These are phyloP conservation scores for Calliopsis andreniformis DNA, from an alignment of 1,140 invertebrate species.

Conservation along the genomic window DNA sequence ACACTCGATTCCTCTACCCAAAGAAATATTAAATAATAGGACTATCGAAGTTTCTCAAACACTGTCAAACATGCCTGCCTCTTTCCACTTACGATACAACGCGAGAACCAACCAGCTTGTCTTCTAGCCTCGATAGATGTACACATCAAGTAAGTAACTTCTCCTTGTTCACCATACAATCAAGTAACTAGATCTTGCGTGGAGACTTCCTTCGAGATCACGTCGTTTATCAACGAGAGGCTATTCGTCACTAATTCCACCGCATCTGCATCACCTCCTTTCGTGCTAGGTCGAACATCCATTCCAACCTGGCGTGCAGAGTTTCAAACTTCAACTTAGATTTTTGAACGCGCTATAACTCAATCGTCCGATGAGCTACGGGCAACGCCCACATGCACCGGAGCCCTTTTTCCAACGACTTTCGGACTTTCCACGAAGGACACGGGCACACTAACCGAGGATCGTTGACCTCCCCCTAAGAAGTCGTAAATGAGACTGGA, in stretches of 20 bases:
- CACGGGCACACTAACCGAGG: neutral
- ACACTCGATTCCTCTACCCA: too few species aligned
- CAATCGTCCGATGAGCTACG: conserved; percentile 70
- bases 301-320: conserved; percentile 23
- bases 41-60: too few species aligned
- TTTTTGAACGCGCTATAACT: conserved; percentile 69
- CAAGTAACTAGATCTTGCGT: too few species aligned
- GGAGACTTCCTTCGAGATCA: conserved; percentile 28
- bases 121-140: too few species aligned
- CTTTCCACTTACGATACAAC: too few species aligned
- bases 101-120: too few species aligned
- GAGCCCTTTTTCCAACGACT: conserved; percentile 66
- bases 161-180: too few species aligned
- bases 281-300: conserved; percentile 42
- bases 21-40: too few species aligned
- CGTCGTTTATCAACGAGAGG: conserved; percentile 35
- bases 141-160: too few species aligned
- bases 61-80: too few species aligned
- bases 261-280: conserved; percentile 44
- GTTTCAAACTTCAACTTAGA: neutral
- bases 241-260: conserved; percentile 60
- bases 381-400: conserved; percentile 62
- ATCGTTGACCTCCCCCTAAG: conserved; percentile 19
- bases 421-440: conserved; percentile 51
- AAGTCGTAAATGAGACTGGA: conserved; percentile 31